These are phyloP conservation scores for Vannuccia rotundouncinata DNA, from an alignment of 2,888 invertebrate species.

Conservation along the genomic window DNA sequence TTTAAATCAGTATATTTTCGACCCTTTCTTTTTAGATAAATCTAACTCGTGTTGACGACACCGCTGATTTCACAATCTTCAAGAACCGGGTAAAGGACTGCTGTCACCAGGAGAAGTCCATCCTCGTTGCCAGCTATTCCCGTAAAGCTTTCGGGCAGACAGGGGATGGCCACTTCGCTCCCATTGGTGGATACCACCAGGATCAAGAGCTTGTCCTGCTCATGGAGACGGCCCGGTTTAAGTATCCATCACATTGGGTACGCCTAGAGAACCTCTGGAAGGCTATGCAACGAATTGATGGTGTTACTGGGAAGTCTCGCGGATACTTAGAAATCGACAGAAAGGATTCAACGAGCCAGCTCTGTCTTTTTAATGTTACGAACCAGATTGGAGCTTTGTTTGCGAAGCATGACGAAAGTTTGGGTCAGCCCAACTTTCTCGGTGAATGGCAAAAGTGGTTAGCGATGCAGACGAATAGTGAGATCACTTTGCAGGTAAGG, in stretches of 20 bases:
- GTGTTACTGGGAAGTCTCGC: conserved; percentile 44
- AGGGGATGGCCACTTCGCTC: conserved; percentile 55
- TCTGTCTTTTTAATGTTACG: background rate
- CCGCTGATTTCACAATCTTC: no score
- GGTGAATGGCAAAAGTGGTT: no score
- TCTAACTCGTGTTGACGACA: no score
- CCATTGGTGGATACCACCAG: conserved; percentile 55
- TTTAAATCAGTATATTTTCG: no score
- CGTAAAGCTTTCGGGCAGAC: conserved; percentile 51
- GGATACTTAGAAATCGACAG: conserved; percentile 36
- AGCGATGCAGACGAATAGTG: no score
- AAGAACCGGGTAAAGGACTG: no score
- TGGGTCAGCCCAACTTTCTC: no score
- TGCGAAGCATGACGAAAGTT: no score
- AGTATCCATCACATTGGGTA: conserved; percentile 57
- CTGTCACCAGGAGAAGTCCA: conserved; percentile 21
- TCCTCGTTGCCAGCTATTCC: conserved; percentile 52
- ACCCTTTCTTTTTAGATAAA: no score
- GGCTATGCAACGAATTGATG: conserved; percentile 51
- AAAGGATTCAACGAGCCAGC: no score
- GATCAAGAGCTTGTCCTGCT: conserved; percentile 50
- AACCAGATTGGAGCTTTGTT: no score
- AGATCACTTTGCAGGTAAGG: no score
- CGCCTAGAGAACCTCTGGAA: conserved; percentile 47
- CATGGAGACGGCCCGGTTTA: conserved; percentile 57